Evolutionary conservation across 2,113 vertebrate species (phyloP), one percentile per base, ranked within the genome.

Genomic region (Centropristis striata): DNA sequence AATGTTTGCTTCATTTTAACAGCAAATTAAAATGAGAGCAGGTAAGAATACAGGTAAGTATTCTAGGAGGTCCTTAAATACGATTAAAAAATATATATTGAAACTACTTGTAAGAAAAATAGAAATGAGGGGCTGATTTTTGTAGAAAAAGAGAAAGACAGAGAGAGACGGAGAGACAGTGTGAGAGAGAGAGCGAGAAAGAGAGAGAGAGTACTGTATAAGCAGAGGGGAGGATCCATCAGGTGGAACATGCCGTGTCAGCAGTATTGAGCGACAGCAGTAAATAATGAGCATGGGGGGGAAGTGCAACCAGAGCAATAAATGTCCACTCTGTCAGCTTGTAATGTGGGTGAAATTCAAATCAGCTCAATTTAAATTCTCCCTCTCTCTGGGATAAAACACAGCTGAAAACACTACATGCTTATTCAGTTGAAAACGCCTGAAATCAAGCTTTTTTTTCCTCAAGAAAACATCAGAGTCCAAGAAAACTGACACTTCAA

Each of bases 181-280:
- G 39, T 23, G 18, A n/a, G 54, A 18, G 11, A 20, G 20, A 28
- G 23, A n/a, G 32, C 39, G 44, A 55, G 37, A 32, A 39, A 39
- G 47, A 49, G 23, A 15, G 78, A 41, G 36, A 46, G 16, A 25
- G 5, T 3, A 20, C 18, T 77, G 69, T 64, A 71, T 39, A 32
- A 47, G 54, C 73, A 81, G 65, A 57, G 51, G 15, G 55, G 63
- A 10, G 25, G 32, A 36, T 60, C 69, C 37, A n/a, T 77, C 50
- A 58, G 27, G 47, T 65, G 61, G 63, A 83, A 66, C 21, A 13
- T 83, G 84, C 66, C 27, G 5, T 32, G 74, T 90, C 84, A 87
- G 87, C 90, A 90, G 65, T 83, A 78, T 5, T 36, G 69, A 80
- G 55, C 44, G 41, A 77, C 55, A 72, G 78, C 76, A 66, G 81